A percentile compares a stretch with the other conserved stretches of the same genome.
Conservation (phyloP, 2,888 invertebrate genomes). For the Syrista parreyssii region DNA sequence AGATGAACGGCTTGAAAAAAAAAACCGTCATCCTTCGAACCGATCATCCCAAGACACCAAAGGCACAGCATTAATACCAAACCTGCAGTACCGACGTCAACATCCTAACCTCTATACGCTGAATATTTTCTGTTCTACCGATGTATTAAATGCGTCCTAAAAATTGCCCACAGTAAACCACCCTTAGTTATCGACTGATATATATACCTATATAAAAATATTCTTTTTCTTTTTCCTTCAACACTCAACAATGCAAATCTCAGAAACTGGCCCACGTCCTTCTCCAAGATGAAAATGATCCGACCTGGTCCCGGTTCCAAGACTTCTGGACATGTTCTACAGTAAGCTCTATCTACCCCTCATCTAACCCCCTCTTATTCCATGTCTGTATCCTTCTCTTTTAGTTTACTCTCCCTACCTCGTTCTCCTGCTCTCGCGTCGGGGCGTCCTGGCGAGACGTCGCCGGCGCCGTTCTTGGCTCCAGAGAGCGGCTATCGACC, state of each 20-base stretch:
- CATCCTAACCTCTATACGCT: too few relatives aligned
- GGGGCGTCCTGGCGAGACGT: background rate
- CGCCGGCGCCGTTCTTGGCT: constrained; percentile 2
- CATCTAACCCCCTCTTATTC: too few relatives aligned
- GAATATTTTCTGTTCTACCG: background rate
- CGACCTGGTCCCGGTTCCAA: too few relatives aligned
- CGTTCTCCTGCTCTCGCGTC: background rate
- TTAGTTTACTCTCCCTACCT: background rate
- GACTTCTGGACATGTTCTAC: too few relatives aligned
- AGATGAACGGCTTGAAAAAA: constrained; percentile 6
- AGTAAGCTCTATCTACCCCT: too few relatives aligned
- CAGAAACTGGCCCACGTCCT: background rate
- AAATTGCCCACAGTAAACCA: background rate
- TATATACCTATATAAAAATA: background rate
- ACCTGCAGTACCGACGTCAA: too few relatives aligned
- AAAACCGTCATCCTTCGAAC: too few relatives aligned
- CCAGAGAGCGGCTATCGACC: background rate
- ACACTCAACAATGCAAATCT: background rate
- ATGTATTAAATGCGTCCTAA: background rate
- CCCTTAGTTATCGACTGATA: background rate
- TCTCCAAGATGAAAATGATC: too few relatives aligned
- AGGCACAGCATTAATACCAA: too few relatives aligned
- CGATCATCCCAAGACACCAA: too few relatives aligned
- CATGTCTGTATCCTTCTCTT: background rate
- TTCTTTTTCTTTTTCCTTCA: background rate